Conservation (phyloP, 2,888 invertebrate species). For the Athalia rosae region DNA sequence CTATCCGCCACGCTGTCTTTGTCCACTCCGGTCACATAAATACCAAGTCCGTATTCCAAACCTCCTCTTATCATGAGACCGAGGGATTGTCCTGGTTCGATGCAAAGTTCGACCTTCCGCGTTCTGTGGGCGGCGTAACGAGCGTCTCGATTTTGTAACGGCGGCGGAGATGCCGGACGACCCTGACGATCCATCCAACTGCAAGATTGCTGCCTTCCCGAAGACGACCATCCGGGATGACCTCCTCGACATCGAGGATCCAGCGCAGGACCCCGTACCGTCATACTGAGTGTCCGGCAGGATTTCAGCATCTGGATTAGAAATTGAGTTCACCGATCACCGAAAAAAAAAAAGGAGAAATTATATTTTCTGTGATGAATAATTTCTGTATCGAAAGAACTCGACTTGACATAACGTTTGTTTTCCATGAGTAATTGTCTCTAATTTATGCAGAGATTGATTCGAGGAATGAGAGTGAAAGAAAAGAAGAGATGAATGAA, state of each 20-base stretch:
- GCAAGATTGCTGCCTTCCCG: constrained; percentile 83
- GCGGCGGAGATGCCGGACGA: constrained; percentile 90
- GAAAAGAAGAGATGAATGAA: not conserved
- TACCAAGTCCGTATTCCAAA: constrained; percentile 94
- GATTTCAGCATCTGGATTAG: constrained; percentile 89
- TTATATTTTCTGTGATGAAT: not conserved
- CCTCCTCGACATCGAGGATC: constrained; percentile 76
- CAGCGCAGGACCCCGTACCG: constrained; percentile 87
- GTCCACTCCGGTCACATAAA: constrained; percentile 97
- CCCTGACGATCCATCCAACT: constrained; percentile 97
- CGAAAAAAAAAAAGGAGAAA: not conserved
- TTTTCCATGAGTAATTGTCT: too few relatives aligned
- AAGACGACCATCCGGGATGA: constrained; percentile 71
- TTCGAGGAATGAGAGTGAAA: not conserved
- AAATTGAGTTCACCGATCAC: not conserved
- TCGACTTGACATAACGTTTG: too few relatives aligned
- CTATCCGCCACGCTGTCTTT: constrained; percentile 94
- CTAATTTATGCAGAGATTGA: too few relatives aligned
- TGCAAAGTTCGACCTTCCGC: constrained; percentile 86
- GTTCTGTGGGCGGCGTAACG: constrained; percentile 68
- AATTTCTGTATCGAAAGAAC: not conserved
- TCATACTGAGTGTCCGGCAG: constrained; percentile 91
- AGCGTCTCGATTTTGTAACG: constrained; percentile 77
- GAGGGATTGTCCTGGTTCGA: constrained; percentile 92
- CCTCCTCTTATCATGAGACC: constrained; percentile 97